Conservation (phyloP, 2,888 invertebrate species). For the Tetrapedia diversipes region DNA sequence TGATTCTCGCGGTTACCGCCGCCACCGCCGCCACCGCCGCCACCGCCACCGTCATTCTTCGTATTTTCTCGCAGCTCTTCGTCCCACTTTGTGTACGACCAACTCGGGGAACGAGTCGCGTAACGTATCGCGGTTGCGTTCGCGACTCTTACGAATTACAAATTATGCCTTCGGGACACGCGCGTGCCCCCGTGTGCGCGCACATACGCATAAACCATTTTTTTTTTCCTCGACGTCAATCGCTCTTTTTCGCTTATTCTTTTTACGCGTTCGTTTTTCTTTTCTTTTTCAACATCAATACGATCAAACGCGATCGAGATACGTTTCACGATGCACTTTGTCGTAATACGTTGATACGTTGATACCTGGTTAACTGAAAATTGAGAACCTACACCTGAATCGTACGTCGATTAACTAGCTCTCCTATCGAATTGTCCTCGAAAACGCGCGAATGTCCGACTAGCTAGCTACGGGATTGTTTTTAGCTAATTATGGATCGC, state of each 20-base stretch:
- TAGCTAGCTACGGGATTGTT: not conserved
- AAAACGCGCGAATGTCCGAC: slow-evolving; percentile 10
- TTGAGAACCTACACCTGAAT: not conserved
- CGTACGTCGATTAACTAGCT: not conserved
- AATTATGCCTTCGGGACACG: not conserved
- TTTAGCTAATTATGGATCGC: no score
- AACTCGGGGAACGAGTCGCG: slow-evolving; percentile 12
- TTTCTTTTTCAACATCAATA: no score
- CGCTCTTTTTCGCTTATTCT: no score
- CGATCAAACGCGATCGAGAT: no score
- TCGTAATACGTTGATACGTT: no score
- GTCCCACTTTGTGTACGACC: not conserved
- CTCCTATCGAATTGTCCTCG: slow-evolving; percentile 9
- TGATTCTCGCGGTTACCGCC: not conserved
- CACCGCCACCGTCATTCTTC: not conserved
- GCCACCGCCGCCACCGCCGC: not conserved
- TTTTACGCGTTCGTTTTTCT: no score
- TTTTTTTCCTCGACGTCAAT: no score
- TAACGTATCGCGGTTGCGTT: not conserved
- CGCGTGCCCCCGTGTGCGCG: no score
- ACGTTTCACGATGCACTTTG: no score
- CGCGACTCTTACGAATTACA: not conserved
- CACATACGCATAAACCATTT: no score
- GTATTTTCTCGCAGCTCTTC: not conserved
- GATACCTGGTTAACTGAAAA: not conserved